Percentiles rank a stretch among this genome's conserved stretches.
phyloP scores from a whole-genome alignment of 2,888 invertebrate species.

The Gisinianus flammeolus region DNA sequence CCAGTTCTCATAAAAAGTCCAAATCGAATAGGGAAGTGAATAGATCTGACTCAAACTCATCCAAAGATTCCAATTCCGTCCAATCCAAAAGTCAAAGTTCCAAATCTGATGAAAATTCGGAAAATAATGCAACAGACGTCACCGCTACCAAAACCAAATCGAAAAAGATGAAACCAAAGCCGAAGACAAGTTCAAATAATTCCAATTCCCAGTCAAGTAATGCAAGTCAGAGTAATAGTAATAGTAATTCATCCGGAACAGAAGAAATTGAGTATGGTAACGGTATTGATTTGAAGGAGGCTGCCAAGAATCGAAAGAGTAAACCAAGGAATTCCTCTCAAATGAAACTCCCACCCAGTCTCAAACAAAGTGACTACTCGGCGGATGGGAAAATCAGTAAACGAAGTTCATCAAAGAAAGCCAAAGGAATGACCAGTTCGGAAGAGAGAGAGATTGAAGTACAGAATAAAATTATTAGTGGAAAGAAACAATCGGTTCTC shows the following conservation, averaged over 20 bases:
- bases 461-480: constrained; percentile 44
- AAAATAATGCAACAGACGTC: neutral
- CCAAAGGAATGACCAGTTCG: constrained; percentile 31
- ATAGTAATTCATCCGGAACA: constrained; percentile 22
- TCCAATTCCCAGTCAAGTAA: neutral
- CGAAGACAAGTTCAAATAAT: constrained; percentile 12
- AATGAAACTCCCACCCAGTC: neutral
- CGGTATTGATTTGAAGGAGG: constrained; percentile 50
- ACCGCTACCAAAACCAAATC: neutral
- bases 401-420: neutral
- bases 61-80: neutral
- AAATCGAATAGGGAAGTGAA: neutral
- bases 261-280: constrained; percentile 54
- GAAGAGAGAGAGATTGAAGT: constrained; percentile 55
- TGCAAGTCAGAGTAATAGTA: neutral
- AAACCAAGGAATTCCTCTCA: constrained; percentile 17
- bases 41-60: neutral
- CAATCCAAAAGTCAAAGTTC: neutral
- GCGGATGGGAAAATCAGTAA: constrained; percentile 2
- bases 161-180: neutral
- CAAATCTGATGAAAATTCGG: constrained; percentile 1
- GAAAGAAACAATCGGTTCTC: constrained; percentile 37
- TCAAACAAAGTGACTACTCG: neutral
- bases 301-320: constrained; percentile 43
- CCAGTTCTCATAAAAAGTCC: neutral